A percentile compares a stretch with the other conserved stretches of the same genome.
phyloP scores from a whole-genome alignment of 2,797 vertebrate species.

The Micrastur ruficollis region DNA sequence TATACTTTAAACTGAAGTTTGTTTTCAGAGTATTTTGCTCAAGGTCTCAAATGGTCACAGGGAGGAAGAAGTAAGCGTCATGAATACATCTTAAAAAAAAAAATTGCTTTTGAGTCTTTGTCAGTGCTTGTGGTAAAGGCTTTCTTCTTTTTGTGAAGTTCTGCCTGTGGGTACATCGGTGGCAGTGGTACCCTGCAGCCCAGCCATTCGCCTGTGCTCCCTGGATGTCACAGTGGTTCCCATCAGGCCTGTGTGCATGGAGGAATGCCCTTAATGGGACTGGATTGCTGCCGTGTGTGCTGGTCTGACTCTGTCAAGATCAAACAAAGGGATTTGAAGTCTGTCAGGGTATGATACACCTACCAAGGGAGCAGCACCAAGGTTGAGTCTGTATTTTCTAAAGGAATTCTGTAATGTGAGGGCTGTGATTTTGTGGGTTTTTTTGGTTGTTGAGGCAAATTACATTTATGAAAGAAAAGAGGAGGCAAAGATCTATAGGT shows the following conservation, averaged over 20 bases:
- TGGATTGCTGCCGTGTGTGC: neutral
- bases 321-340: neutral
- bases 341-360: rapidly evolving
- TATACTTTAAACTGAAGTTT: neutral
- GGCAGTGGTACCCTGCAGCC: neutral
- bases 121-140: neutral
- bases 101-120: neutral
- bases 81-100: neutral
- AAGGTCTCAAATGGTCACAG: neutral
- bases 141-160: neutral
- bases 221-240: neutral
- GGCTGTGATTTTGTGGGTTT: neutral
- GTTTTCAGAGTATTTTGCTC: neutral
- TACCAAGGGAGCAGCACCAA: neutral
- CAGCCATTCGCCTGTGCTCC: neutral
- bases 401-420: neutral
- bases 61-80: neutral
- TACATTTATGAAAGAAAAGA: neutral
- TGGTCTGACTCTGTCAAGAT: neutral
- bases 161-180: neutral
- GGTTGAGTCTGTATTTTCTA: neutral
- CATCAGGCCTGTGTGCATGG: rapidly evolving
- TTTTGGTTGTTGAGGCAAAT: neutral
- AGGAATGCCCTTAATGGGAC: neutral
- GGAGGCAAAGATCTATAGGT: neutral